A percentile compares a stretch with the other conserved stretches of the same genome.
phyloP scores from a whole-genome alignment of 2,113 vertebrate genomes.

The Anolis carolinensis region DNA sequence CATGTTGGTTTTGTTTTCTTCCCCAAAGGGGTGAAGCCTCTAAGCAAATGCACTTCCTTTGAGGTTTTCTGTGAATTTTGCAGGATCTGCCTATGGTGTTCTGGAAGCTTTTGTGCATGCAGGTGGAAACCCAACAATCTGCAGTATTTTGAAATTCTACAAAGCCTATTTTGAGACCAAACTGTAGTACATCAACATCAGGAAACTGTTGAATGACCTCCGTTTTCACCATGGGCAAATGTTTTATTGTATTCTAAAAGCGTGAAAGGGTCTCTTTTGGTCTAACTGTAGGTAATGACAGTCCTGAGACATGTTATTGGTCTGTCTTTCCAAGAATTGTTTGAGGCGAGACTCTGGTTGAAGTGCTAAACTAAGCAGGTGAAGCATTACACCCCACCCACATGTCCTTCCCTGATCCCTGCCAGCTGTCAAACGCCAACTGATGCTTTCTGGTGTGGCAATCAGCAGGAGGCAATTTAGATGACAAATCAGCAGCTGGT shows the following conservation, averaged over 20 bases:
- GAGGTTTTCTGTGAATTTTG: background rate
- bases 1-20: conserved; percentile 44
- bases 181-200: background rate
- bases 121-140: accelerated
- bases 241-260: background rate
- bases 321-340: background rate
- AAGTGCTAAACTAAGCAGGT: no score
- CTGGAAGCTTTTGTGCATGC: background rate
- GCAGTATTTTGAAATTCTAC: background rate
- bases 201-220: background rate
- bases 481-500: no score
- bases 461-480: no score
- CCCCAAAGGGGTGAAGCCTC: background rate
- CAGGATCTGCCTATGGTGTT: background rate
- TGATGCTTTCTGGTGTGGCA: no score
- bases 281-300: background rate
- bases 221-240: background rate
- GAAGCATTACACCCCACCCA: no score
- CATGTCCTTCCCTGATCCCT: no score
- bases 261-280: background rate
- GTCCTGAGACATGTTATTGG: no score
- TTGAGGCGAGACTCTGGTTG: background rate
- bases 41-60: background rate
- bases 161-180: background rate
- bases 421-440: no score